phyloP scores from a whole-genome alignment of 1,140 invertebrate species.

The Ganaspis sp. region DNA sequence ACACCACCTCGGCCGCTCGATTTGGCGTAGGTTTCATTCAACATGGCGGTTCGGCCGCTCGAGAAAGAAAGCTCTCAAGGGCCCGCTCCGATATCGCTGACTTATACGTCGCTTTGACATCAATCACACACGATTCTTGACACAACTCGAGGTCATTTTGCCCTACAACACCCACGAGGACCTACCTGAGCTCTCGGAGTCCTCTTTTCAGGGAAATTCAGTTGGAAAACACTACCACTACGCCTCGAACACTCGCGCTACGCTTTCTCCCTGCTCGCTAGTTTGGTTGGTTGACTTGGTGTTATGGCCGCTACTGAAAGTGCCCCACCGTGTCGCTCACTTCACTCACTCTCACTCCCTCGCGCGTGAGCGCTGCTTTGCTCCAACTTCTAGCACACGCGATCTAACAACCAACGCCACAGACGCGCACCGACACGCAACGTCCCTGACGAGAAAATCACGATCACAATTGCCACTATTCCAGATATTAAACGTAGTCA shows the following conservation, averaged over 20 bases:
- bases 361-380: conserved; percentile 21
- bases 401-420: not conserved
- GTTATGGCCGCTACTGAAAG: conserved; percentile 72
- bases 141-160: conserved; percentile 37
- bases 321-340: conserved; percentile 60
- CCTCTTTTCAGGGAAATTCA: conserved; percentile 63
- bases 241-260: conserved; percentile 62
- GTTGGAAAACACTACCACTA: conserved; percentile 69
- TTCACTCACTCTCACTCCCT: conserved; percentile 64
- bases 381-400: not conserved
- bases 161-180: conserved; percentile 49
- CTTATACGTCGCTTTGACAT: conserved; percentile 46
- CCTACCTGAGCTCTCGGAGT: conserved; percentile 68
- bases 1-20: conserved; percentile 59
- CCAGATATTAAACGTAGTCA: not conserved
- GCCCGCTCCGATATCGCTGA: conserved; percentile 55
- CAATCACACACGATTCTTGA: conserved; percentile 53
- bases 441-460: conserved; percentile 1
- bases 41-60: conserved; percentile 75
- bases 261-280: conserved; percentile 67
- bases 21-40: conserved; percentile 71
- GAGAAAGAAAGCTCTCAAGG: conserved; percentile 74
- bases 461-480: not conserved
- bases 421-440: conserved; percentile 47
- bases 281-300: conserved; percentile 68